phyloP scores from a whole-genome alignment of 1,140 invertebrate species.

The Drosophila neocordata region DNA sequence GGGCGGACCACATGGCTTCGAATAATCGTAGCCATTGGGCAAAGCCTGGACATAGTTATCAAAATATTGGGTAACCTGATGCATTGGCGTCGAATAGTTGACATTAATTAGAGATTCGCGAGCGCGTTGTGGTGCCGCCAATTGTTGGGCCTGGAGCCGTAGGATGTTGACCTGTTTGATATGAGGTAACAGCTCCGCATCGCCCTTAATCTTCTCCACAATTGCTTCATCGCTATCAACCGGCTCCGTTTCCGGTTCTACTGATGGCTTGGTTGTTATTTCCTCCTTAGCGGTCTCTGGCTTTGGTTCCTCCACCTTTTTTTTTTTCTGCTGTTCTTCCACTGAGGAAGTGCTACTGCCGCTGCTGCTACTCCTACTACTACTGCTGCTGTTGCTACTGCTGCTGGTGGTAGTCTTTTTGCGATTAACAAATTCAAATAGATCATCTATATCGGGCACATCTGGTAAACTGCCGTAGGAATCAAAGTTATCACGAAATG shows the following conservation, averaged over 20 bases:
- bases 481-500: constrained; percentile 79
- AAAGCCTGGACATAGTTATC: constrained; percentile 73
- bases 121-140: constrained; percentile 36
- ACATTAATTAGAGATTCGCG: constrained; percentile 64
- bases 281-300: constrained; percentile 25
- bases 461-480: constrained; percentile 71
- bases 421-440: constrained; percentile 77
- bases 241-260: constrained; percentile 22
- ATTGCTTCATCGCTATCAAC: constrained; percentile 57
- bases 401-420: constrained; percentile 39
- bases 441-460: constrained; percentile 78
- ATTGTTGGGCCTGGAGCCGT: constrained; percentile 55
- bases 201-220: constrained; percentile 77
- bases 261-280: constrained; percentile 33
- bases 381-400: background rate
- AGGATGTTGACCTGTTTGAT: constrained; percentile 65
- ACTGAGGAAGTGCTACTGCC: constrained; percentile 16
- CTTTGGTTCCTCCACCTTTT: constrained; percentile 23
- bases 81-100: constrained; percentile 76
- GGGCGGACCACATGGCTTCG: constrained; percentile 49
- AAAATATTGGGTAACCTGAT: constrained; percentile 68
- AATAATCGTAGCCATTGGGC: constrained; percentile 72
- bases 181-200: constrained; percentile 73
- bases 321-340: constrained; percentile 26
- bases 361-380: background rate